Conservation (phyloP, 2,113 vertebrate species). For the Notarius lentiginosus region DNA sequence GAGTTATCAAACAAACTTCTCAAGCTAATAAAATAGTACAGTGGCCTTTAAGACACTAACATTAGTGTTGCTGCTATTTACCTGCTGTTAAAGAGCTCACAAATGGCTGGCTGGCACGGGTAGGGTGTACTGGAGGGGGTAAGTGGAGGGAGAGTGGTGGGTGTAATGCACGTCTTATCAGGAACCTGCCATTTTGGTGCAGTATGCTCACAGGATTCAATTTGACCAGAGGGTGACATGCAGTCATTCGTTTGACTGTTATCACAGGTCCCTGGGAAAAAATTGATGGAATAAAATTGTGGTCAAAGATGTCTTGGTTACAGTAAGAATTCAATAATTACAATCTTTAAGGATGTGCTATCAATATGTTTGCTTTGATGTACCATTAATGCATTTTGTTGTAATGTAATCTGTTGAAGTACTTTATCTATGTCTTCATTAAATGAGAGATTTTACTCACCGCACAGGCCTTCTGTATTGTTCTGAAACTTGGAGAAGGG, state of each 20-base stretch:
- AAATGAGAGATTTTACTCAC: constrained; percentile 69
- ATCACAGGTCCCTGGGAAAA: constrained; percentile 81
- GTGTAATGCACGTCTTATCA: constrained; percentile 52
- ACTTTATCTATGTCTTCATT: neutral
- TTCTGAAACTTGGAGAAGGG: constrained; percentile 77
- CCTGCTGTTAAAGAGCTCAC: constrained; percentile 79
- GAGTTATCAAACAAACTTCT: neutral
- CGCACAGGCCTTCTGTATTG: constrained; percentile 90
- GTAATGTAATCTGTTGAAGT: neutral
- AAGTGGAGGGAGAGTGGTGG: constrained; percentile 45
- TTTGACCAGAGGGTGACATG: constrained; percentile 70
- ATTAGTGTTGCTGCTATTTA: constrained; percentile 59
- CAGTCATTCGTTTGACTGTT: constrained; percentile 81
- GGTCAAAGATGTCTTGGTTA: neutral
- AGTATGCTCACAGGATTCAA: constrained; percentile 71
- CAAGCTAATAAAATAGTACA: neutral
- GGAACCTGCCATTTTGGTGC: constrained; percentile 74
- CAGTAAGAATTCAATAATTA: neutral
- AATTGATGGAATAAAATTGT: neutral
- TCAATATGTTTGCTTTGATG: neutral
- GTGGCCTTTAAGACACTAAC: neutral
- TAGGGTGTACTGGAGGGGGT: neutral
- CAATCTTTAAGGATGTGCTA: neutral
- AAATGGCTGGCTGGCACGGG: constrained; percentile 64
- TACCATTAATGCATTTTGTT: neutral